Evolutionary conservation across 2,888 invertebrate species (phyloP).

Genomic region (Monochamus alternatus): DNA sequence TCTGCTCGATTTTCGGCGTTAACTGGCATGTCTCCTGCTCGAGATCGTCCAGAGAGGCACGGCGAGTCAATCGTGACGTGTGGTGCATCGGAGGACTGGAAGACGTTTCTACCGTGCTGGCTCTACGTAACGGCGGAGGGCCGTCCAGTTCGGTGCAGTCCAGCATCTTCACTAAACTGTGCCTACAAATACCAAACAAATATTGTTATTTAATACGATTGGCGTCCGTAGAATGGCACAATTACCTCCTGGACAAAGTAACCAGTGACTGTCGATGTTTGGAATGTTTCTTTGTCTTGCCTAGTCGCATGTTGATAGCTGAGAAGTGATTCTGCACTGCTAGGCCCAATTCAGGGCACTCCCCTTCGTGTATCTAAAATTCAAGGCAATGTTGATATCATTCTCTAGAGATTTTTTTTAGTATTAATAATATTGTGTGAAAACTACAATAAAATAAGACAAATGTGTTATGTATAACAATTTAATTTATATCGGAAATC

Average conservation of each 20-base stretch:
- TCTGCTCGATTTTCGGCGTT: conserved; percentile 86
- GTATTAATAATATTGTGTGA: no score
- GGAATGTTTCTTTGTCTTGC: conserved; percentile 80
- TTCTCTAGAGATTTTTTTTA: no score
- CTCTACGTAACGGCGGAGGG: conserved; percentile 79
- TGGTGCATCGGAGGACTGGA: conserved; percentile 60
- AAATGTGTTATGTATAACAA: no score
- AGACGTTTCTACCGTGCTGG: conserved; percentile 67
- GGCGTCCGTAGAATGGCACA: background rate
- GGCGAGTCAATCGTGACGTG: conserved; percentile 75
- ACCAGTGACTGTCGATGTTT: conserved; percentile 91
- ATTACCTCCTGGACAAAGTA: conserved; percentile 82
- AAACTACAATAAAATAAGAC: no score
- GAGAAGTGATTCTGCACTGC: conserved; percentile 93
- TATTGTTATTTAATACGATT: background rate
- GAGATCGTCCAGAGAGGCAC: conserved; percentile 86
- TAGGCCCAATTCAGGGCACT: conserved; percentile 87
- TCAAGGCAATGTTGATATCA: background rate
- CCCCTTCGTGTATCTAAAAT: conserved; percentile 84
- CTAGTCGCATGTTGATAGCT: conserved; percentile 86
- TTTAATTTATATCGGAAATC: no score
- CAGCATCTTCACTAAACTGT: conserved; percentile 85
- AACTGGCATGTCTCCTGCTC: conserved; percentile 88
- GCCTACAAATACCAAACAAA: conserved; percentile 69
- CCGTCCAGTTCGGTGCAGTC: conserved; percentile 81